Conservation (phyloP, 2,113 vertebrate genomes). For the Leucosticte australis region DNA sequence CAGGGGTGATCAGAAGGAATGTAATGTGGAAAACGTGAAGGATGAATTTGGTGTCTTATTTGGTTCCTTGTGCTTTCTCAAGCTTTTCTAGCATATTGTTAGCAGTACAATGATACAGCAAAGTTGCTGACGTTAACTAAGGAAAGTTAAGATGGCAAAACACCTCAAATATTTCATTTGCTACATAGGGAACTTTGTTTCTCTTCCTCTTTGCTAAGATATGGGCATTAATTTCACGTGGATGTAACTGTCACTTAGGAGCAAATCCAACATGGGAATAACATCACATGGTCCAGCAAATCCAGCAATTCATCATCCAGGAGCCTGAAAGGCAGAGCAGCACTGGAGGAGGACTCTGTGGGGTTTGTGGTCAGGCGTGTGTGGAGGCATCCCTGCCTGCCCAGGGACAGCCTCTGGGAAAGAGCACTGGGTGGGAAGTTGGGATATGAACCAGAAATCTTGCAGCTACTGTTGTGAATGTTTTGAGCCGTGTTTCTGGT, state of each 20-base stretch:
- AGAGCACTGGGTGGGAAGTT: background rate
- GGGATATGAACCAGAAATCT: background rate
- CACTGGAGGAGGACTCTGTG: background rate
- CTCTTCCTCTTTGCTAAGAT: background rate
- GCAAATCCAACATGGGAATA: background rate
- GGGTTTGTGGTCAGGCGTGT: background rate
- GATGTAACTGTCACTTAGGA: background rate
- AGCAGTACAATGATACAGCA: background rate
- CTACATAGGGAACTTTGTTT: background rate
- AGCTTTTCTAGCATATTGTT: background rate
- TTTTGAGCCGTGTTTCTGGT: background rate
- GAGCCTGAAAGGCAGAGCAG: background rate
- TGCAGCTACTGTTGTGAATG: background rate
- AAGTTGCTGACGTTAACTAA: background rate
- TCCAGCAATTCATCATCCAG: background rate
- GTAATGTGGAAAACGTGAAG: background rate
- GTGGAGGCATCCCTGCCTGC: background rate
- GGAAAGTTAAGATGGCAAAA: background rate
- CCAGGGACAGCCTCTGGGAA: background rate
- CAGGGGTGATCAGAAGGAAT: background rate
- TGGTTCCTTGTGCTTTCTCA: background rate
- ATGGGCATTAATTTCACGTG: background rate
- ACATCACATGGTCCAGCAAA: background rate
- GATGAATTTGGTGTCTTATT: background rate
- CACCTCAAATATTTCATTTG: background rate